Base-by-base conservation (phyloP, 2,113 vertebrate genomes). In the Oryzias woworae region DNA sequence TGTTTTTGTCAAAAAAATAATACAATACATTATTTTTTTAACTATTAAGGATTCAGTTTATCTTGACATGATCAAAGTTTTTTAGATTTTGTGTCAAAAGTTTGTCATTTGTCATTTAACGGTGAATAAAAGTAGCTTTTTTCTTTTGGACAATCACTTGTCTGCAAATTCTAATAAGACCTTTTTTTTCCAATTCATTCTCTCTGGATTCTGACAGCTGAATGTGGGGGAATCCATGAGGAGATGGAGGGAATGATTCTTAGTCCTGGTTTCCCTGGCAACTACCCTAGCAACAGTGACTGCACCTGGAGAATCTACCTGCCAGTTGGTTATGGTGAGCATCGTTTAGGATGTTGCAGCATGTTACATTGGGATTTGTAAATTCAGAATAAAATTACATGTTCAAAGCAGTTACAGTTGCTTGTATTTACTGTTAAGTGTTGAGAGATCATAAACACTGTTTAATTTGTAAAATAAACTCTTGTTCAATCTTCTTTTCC, bases 251-350 rank as follows among this genome's bases (percentile, higher is more conserved):
- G 96, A 50, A 96, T 98, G 68, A 96, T 98, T 77, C 92, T 99
- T 79, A 99, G 97, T 75, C 97, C 97, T 0, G 97, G 97, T 56
- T 99, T 98, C 90, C 97, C 96, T 46, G 97, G 97, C 53, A 99
- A 98, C 88, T 98, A 98, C 60, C 97, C 97, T 43, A 98, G 97
- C 90, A 98, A 98, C 90, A 90, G 95, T 76, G 97, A 99, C 88
- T 98, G 97, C 87, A 95, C 95, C 0, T 99, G 97, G 97, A 96
- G 93, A 88, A 94, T 99, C 54, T 88, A 92, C 56, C 92, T 99
- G 81, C 94, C 96, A 0, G 95, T 98, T 81, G 96, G 97, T 50
- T 97, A 95, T 18, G 97, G 97, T 99, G 72, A 94, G 96, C 36
- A 46, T 48, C n/a, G 6, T 14, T 6, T 66, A 41, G 68, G 46